These are phyloP conservation scores for Ceratitis capitata DNA, from an alignment of 1,140 invertebrate genomes.

Conservation along the genomic window DNA sequence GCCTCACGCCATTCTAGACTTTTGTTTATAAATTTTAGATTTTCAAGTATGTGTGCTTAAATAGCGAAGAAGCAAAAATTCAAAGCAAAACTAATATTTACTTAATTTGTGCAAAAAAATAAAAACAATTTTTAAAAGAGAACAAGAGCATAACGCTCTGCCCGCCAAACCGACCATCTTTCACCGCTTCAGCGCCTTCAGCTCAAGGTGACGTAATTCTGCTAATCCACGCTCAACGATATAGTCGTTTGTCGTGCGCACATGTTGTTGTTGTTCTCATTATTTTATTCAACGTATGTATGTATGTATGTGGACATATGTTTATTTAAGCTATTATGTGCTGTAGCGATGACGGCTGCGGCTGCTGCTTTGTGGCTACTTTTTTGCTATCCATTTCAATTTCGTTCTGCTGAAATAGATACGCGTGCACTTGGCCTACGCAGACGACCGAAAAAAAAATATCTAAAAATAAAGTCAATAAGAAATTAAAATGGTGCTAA, in stretches of 20 bases:
- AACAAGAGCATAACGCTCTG: neutral
- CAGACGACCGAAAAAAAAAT: neutral
- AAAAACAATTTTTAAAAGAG: no score
- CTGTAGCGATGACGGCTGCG: no score
- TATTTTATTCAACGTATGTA: neutral
- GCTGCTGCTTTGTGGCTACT: conserved; percentile 25
- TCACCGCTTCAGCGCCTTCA: neutral
- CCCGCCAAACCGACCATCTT: neutral
- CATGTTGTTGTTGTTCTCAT: neutral
- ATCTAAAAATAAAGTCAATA: neutral
- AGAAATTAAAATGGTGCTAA: neutral
- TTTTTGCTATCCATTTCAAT: conserved; percentile 25
- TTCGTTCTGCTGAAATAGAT: conserved; percentile 34
- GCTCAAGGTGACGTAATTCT: conserved; percentile 32
- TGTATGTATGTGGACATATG: neutral
- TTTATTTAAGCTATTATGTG: no score
- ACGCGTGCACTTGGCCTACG: conserved; percentile 14
- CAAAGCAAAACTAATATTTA: neutral
- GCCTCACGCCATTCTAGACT: no score
- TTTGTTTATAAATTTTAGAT: neutral
- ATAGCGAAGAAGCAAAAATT: neutral
- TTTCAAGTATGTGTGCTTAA: neutral
- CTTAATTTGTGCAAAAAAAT: neutral
- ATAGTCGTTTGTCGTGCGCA: neutral
- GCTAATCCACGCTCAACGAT: neutral